Base-by-base conservation (phyloP, 1,140 invertebrate genomes). In the Trypoxylus dichotomus region DNA sequence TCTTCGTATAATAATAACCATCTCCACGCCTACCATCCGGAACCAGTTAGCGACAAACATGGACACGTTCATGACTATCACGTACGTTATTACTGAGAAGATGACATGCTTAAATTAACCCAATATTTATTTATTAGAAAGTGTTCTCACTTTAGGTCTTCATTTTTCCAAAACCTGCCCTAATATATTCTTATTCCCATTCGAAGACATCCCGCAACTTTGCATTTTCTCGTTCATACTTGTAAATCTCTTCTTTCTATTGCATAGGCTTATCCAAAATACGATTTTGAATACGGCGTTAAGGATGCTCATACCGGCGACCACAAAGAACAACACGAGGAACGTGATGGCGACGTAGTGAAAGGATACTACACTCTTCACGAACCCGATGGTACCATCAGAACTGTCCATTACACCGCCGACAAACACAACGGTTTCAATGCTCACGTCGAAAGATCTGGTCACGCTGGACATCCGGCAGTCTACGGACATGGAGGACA, bases 201-300 rank as follows among this genome's bases (percentile, higher is more conserved):
- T n/a, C n/a, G 24, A 47, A 63, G 75, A 19, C 5, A 37, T 0
- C 32, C 32, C 32, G 10, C 32, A 5, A 5, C 2, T 0, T 8
- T 37, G 5, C 32, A 37, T 3, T 32, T 32, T 2, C 2, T 7
- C 2, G 2, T 32, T 7, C 2, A 37, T 37, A 37, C 3, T 37
- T n/a, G n/a, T n/a, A n/a, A 37, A 37, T 2, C 10, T 37, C 32
- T 37, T 37, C 32, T 37, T 37, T 37, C 10, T 8, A 7, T 37
- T 37, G 32, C 0, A 78, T 76, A 89, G 87, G 89, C 90, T 32
- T 88, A 90, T 83, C 91, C 91, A 0, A 90, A 90, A 83, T 93
- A 93, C 80, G 87, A 90, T 10, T 93, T 91, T 79, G 91, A 91
- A 76, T 93, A 93, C 79, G 91, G 91, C 13, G 91, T 93, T 6